Evolutionary conservation across 2,888 invertebrate species (phyloP).

Genomic region (Agrochola circellaris): DNA sequence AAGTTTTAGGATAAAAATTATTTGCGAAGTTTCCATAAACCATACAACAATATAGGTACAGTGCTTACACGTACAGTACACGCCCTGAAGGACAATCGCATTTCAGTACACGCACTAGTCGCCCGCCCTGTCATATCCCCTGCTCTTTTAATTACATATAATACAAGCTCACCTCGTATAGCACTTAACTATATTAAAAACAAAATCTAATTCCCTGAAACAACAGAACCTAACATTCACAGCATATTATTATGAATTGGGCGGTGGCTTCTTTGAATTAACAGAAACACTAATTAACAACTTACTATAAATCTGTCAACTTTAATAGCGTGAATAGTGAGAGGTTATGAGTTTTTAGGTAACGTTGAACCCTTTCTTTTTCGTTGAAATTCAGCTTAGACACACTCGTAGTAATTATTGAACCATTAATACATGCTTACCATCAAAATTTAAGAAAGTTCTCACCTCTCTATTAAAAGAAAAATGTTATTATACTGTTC

Average conservation of each 20-base stretch:
- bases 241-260: conserved; percentile 59
- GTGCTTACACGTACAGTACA: conserved; percentile 67
- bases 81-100: conserved; percentile 69
- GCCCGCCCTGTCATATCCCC: conserved; percentile 66
- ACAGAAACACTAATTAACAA: conserved; percentile 66
- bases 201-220: conserved; percentile 82
- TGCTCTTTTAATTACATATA: conserved; percentile 76
- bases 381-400: not conserved
- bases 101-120: conserved; percentile 71
- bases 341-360: conserved; percentile 7
- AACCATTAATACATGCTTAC: not conserved
- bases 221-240: conserved; percentile 68
- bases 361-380: not conserved
- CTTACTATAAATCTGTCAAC: conserved; percentile 55
- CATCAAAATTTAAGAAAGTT: too few relatives aligned
- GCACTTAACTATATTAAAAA: conserved; percentile 84
- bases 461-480: too few relatives aligned
- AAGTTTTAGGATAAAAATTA: too few relatives aligned
- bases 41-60: not conserved
- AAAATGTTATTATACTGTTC: too few relatives aligned
- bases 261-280: conserved; percentile 76
- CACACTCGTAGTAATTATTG: not conserved
- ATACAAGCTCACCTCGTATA: conserved; percentile 65
- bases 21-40: conserved; percentile 7
- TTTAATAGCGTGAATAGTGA: conserved; percentile 38